A percentile compares a stretch with the other conserved stretches of the same genome.
phyloP scores from a whole-genome alignment of 53 echinoderm and acorn worm genomes.

The Luidia sarsii region DNA sequence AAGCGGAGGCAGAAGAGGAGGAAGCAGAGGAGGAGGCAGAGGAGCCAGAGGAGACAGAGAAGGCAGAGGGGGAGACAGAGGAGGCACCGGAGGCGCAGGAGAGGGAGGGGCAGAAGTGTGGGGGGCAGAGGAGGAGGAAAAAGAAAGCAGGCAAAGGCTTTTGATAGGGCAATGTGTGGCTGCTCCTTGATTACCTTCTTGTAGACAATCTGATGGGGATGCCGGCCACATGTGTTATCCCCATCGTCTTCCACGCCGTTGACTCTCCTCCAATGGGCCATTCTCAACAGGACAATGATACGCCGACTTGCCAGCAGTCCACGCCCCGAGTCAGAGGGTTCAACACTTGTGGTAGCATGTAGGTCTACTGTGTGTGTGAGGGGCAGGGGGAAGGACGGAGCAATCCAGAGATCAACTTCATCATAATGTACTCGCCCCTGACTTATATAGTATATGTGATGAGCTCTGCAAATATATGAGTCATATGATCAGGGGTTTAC shows the following conservation, averaged over 20 bases:
- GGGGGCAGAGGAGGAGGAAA: conserved; percentile 3
- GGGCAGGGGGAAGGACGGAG: no score
- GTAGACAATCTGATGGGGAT: conserved; percentile 91
- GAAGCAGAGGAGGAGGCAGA: no score
- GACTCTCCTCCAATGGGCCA: conserved; percentile 92
- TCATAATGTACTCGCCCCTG: no score
- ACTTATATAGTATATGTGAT: no score
- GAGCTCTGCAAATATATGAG: no score
- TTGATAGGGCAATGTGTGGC: neutral
- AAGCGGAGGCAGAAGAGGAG: no score
- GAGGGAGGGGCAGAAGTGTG: no score
- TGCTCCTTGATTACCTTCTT: conserved; percentile 63
- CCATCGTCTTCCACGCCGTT: conserved; percentile 83
- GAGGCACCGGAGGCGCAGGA: no score
- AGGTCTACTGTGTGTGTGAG: conserved; percentile 18
- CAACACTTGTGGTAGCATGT: conserved; percentile 52
- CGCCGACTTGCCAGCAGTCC: conserved; percentile 48
- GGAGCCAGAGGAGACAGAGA: no score
- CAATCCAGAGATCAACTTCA: no score
- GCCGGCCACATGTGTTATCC: conserved; percentile 65
- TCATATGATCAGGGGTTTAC: no score
- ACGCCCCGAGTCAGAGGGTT: conserved; percentile 50
- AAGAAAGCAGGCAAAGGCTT: neutral
- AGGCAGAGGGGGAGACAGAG: no score
- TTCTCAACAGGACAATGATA: conserved; percentile 55